Conservation (phyloP, 2,113 vertebrate genomes). For the Jacana jacana region DNA sequence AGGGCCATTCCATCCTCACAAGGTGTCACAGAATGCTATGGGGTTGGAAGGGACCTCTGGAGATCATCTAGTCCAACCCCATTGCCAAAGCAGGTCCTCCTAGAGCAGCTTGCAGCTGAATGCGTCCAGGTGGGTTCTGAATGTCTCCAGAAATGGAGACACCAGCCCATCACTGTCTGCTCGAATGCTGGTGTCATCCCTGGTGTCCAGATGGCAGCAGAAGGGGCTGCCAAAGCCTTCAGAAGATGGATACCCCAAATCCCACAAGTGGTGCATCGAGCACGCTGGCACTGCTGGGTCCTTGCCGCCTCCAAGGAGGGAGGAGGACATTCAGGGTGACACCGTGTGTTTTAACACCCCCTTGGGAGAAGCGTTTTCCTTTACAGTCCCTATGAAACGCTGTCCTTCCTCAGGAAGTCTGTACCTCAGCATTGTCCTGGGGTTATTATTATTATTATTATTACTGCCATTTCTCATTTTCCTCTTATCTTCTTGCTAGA, state of each 20-base stretch:
- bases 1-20: not conserved
- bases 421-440: not conserved
- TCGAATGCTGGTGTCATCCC: too few relatives aligned
- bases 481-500: not conserved
- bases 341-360: too few relatives aligned
- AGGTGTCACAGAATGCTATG: too few relatives aligned
- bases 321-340: not conserved
- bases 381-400: not conserved
- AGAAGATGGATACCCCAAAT: not conserved
- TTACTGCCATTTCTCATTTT: not conserved
- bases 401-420: not conserved
- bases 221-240: too few relatives aligned
- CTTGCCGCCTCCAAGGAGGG: not conserved
- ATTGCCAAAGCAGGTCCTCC: too few relatives aligned
- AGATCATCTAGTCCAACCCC: too few relatives aligned
- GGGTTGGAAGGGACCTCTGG: too few relatives aligned
- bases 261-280: fast-evolving
- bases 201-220: not conserved
- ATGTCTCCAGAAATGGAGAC: too few relatives aligned
- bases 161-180: not conserved
- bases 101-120: too few relatives aligned
- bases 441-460: not conserved
- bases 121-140: too few relatives aligned
- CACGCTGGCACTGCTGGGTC: not conserved
- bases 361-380: not conserved